Base-by-base conservation (phyloP, 2,888 invertebrate genomes). In the Eumerus sabulonum region DNA sequence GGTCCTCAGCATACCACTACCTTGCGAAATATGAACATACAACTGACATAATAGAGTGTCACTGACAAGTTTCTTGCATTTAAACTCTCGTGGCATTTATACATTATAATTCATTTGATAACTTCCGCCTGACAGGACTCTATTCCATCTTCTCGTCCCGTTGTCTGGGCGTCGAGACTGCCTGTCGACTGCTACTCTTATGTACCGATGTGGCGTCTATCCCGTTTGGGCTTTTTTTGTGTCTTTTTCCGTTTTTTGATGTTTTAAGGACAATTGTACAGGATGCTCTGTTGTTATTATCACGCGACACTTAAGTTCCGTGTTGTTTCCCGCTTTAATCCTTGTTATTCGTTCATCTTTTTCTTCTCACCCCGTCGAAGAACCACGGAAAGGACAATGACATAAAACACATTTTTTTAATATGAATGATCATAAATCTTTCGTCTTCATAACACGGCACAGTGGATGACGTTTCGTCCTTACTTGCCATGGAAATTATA, bases 351-450 rank as follows among this genome's bases (percentile, higher is more conserved):
- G 7, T 27, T 44, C 13, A 13, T 48, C 45, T 54, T 51, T 62
- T 44, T 35, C 38, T 16, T 47, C 36, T 36, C 53, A 64, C 70
- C 59, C 51, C 27, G 27, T 7, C 27, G 27, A 7, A 4, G 27
- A 2, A 27, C 3, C 27, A 2, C 3, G 27, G 3, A 73, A 74
- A 79, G 74, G 79, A 79, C 79, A 79, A 68, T 74, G 79, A 74
- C 68, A 74, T 79, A 70, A 74, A 79, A 74, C 68, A 74, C 74
- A 74, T 79, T 74, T 79, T n/a, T 79, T 79, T 79, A 79, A 79
- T 79, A 79, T 79, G 79, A 79, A 74, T 60, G 79, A 79, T 79
- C 79, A 79, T 79, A 79, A 79, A 79, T 79, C 79, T 79, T 60
- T 70, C 59, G 54, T 60, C 59, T 63, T 73, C 79, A 79, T 68